Evolutionary conservation across 37 sponge, comb jelly and placozoan genomes (phyloP), one percentile per base, ranked within the genome.

Genomic region (Agelas oroides): DNA sequence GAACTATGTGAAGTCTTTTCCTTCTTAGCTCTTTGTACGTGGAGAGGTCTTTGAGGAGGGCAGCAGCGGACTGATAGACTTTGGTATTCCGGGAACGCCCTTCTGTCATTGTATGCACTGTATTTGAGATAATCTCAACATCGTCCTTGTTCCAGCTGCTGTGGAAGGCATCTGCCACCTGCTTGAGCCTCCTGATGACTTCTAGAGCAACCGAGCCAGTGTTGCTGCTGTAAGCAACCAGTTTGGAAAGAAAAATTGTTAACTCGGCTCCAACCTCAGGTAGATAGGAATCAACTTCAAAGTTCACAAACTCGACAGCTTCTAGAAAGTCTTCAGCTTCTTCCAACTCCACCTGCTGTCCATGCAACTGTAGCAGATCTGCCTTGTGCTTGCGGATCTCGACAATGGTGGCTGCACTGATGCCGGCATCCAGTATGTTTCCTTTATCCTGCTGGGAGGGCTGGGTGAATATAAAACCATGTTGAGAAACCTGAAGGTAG

Each of bases 301-400:
- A 13, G 52, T 76, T 57, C 28, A 88, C 55, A 31, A 83, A 88
- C n/a, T 36, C n/a, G 16, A 88, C 54, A 41, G 8, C 0, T 18
- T 70, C 77, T 1, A 82, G 61, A 5, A 70, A 23, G 5, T 67
- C 60, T 27, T 88, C 76, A 11, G 41, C 76, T 33, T 75, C 52
- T 3, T 34, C 37, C 1, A 1, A 0, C 11, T 38, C 23, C 1
- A 71, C 12, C 20, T 40, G 21, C 5, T 59, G 53, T 0, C 62
- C 74, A 55, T 78, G 39, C 2, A 71, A 57, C 2, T 17, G 36
- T 13, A 55, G 38, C 11, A 90, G 63, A 28, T 20, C 18, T 20
- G 81, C 59, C 74, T 85, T 90, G 54, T 58, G 60, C 39, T 85
- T 79, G 39, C 86, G 73, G 41, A 90, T 90, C 36, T 90, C 86